Percentiles rank a stretch among this genome's conserved stretches.
These are phyloP conservation scores for Rhabdophis nuchalis DNA, from an alignment of 2,797 vertebrate species.

Conservation along the genomic window DNA sequence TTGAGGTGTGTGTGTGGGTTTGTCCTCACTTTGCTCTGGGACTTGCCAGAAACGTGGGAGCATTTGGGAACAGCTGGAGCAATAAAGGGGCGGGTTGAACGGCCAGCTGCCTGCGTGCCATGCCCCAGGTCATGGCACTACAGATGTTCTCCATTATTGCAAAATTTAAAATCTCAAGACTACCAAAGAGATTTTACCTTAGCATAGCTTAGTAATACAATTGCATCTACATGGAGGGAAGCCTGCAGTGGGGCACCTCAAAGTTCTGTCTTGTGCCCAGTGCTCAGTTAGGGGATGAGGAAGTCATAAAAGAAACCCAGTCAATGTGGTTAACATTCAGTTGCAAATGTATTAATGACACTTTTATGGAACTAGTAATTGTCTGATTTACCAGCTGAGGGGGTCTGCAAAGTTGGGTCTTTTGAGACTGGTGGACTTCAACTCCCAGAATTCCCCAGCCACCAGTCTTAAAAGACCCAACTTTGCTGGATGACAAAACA, in stretches of 20 bases:
- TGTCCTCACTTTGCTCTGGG: no score
- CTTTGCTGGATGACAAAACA: not conserved
- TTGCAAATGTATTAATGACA: not conserved
- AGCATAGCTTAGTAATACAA: not conserved
- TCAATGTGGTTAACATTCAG: not conserved
- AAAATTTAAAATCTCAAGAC: not conserved
- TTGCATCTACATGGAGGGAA: not conserved
- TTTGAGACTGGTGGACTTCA: no score
- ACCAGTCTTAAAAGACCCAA: no score
- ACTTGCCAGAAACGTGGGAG: no score
- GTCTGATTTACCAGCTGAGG: not conserved
- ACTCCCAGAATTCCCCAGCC: no score
- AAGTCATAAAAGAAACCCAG: not conserved
- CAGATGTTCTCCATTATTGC: not conserved
- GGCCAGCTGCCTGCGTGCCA: no score
- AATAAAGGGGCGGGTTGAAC: no score
- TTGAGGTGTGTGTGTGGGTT: no score
- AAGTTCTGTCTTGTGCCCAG: not conserved
- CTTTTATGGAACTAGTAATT: not conserved
- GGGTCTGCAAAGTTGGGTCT: no score
- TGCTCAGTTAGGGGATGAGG: not conserved
- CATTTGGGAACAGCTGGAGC: no score
- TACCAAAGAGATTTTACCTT: not conserved
- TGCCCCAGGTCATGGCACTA: not conserved
- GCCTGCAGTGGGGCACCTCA: not conserved